A percentile compares a stretch with the other conserved stretches of the same genome.
phyloP scores from a whole-genome alignment of 2,888 invertebrate species.

The Rotaria socialis region DNA sequence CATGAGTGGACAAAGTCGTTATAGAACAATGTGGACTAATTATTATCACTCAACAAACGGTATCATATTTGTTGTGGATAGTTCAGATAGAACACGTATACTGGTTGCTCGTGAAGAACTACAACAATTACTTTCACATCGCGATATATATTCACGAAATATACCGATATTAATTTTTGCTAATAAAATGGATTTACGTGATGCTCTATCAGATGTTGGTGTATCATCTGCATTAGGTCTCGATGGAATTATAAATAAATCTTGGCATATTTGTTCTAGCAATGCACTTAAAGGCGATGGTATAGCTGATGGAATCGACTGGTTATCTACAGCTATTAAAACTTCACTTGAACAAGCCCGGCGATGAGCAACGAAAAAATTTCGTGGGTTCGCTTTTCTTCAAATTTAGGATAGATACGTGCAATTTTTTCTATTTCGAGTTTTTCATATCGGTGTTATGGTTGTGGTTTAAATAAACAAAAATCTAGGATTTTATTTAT shows the following conservation, averaged over 20 bases:
- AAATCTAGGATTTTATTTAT: too few relatives aligned
- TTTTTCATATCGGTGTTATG: too few relatives aligned
- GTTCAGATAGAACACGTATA: slow-evolving; percentile 79
- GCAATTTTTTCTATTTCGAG: background rate
- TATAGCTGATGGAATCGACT: slow-evolving; percentile 81
- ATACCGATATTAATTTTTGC: slow-evolving; percentile 87
- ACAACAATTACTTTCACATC: slow-evolving; percentile 79
- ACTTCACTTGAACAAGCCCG: background rate
- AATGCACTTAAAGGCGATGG: slow-evolving; percentile 90
- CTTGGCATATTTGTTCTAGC: slow-evolving; percentile 91
- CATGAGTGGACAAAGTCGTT: slow-evolving; percentile 91
- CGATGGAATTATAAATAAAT: slow-evolving; percentile 77
- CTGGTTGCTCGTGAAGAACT: slow-evolving; percentile 92
- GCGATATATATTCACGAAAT: slow-evolving; percentile 68
- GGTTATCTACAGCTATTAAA: slow-evolving; percentile 65
- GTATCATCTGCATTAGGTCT: slow-evolving; percentile 71
- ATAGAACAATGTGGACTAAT: slow-evolving; percentile 90
- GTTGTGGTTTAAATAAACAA: too few relatives aligned
- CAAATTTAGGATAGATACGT: background rate
- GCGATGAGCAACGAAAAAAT: too few relatives aligned
- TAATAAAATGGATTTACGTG: slow-evolving; percentile 87
- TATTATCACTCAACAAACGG: slow-evolving; percentile 89
- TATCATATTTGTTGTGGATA: slow-evolving; percentile 90
- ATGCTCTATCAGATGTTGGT: slow-evolving; percentile 68
- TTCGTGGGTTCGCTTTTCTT: too few relatives aligned